Evolutionary conservation across 2,797 vertebrate genomes (phyloP).

Genomic region (Poeciliopsis turneri): DNA sequence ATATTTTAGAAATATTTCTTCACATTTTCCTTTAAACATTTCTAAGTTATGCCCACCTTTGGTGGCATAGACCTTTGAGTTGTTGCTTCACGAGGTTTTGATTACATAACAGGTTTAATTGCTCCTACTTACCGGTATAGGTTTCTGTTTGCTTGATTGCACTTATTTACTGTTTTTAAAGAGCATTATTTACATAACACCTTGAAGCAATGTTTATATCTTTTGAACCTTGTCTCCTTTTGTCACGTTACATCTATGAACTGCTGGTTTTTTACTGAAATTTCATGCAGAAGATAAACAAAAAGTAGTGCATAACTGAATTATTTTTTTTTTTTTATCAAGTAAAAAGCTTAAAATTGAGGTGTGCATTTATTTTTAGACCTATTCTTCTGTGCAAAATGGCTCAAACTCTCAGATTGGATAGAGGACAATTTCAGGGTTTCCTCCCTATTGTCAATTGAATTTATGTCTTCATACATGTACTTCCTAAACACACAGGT

Average conservation of each 20-base stretch:
- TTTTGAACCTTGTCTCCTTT: not conserved
- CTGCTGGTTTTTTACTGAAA: not conserved
- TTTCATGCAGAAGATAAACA: not conserved
- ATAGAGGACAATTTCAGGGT: not conserved
- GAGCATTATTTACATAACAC: not conserved
- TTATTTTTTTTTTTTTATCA: not conserved
- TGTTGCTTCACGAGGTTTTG: conserved; percentile 4
- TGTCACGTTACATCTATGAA: not conserved
- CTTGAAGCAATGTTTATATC: not conserved
- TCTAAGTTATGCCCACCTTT: conserved; percentile 4
- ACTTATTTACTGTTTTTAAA: not conserved
- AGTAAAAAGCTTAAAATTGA: not conserved
- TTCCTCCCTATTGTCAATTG: not conserved
- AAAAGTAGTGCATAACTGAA: not conserved
- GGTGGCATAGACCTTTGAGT: not conserved
- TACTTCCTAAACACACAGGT: not conserved
- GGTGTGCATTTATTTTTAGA: not conserved
- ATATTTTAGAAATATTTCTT: not conserved
- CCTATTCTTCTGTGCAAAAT: not conserved
- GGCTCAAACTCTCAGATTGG: not conserved
- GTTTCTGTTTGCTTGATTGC: not conserved
- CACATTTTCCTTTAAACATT: conserved; percentile 6
- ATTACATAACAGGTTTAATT: conserved; percentile 1
- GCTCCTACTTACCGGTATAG: not conserved
- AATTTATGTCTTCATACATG: not conserved